Percentiles rank a stretch among this genome's conserved stretches.
These are phyloP conservation scores for Apus apus DNA, from an alignment of 2,113 vertebrate species.

Conservation along the genomic window DNA sequence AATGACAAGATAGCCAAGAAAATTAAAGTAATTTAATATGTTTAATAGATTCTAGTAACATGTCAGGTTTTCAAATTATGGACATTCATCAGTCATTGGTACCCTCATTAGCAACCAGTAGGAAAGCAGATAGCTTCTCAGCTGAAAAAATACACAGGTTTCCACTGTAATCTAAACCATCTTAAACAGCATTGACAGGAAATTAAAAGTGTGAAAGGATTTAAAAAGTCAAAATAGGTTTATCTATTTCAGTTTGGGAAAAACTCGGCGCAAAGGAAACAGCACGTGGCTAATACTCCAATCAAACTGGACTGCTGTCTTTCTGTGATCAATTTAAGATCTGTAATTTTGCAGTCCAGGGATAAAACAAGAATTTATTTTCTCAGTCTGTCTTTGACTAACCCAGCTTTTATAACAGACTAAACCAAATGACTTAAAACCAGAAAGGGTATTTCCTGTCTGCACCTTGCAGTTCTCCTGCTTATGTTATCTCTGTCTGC, in stretches of 20 bases:
- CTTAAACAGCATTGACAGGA: neutral
- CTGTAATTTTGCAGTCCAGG: neutral
- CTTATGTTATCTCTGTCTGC: neutral
- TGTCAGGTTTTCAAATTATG: neutral
- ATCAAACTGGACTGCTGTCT: neutral
- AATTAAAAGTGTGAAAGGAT: neutral
- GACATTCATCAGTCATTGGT: neutral
- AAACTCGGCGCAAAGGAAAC: neutral
- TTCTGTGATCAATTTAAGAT: neutral
- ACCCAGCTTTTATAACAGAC: neutral
- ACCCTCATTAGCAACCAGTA: neutral
- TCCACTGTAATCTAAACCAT: neutral
- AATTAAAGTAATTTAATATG: neutral
- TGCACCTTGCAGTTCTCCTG: neutral
- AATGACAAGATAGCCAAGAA: neutral
- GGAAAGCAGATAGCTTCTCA: neutral
- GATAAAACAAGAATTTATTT: neutral
- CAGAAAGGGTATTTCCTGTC: neutral
- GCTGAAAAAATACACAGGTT: neutral
- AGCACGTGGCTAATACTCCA: neutral
- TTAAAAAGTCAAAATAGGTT: neutral
- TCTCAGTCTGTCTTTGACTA: neutral
- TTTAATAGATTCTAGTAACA: neutral
- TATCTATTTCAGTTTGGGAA: neutral
- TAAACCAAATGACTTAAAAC: neutral